Evolutionary conservation across 2,797 vertebrate genomes (phyloP).

Genomic region (Peromyscus eremicus): DNA sequence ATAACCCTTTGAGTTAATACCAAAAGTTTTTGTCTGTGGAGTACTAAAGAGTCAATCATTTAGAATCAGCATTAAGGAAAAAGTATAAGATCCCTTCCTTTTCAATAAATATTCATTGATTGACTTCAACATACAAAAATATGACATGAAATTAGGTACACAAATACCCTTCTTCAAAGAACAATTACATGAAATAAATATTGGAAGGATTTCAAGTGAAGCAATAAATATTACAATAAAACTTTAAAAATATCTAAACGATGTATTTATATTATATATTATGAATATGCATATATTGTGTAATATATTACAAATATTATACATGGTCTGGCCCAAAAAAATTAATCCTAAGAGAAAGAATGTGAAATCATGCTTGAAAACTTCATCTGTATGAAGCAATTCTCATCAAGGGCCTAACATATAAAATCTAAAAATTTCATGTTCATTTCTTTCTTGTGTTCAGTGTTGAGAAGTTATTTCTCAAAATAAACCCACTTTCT

Average conservation of each 20-base stretch:
- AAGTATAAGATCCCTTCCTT: background rate
- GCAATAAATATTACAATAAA: slow-evolving; percentile 40
- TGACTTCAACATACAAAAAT: background rate
- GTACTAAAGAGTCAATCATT: background rate
- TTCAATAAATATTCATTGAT: slow-evolving; percentile 32
- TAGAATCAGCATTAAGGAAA: background rate
- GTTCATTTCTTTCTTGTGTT: background rate
- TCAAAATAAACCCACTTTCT: slow-evolving; percentile 15
- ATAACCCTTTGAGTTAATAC: background rate
- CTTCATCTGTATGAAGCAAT: background rate
- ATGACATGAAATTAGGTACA: background rate
- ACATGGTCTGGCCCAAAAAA: background rate
- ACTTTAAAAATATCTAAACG: background rate
- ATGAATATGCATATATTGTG: background rate
- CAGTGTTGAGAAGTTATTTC: background rate
- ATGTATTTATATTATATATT: background rate
- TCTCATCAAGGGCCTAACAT: background rate
- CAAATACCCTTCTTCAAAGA: background rate
- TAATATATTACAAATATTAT: background rate
- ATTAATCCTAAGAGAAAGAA: slow-evolving; percentile 33
- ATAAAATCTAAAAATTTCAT: background rate
- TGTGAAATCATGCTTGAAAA: slow-evolving; percentile 2
- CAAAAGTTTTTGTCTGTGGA: background rate
- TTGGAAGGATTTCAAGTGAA: background rate
- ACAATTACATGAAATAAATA: background rate